Conservation (phyloP, 2,888 invertebrate species). For the Drosophila yooni region DNA sequence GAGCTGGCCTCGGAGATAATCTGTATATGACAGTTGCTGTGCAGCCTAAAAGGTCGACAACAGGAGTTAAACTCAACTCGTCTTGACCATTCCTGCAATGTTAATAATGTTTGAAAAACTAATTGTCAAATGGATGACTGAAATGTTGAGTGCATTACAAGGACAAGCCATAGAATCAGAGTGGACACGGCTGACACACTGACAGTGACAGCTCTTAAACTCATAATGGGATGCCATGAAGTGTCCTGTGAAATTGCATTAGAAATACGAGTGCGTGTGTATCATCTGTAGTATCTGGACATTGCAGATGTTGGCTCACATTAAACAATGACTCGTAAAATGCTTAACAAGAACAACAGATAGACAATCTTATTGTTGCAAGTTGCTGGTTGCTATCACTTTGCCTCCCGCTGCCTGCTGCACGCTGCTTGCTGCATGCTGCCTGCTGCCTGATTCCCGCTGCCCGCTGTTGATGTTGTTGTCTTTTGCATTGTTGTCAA, state of each 20-base stretch:
- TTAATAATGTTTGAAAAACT: slow-evolving; percentile 52
- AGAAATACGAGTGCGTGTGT: slow-evolving; percentile 53
- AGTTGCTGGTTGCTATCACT: slow-evolving; percentile 20
- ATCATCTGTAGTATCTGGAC: slow-evolving; percentile 2
- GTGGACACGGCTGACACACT: slow-evolving; percentile 47
- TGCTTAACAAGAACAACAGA: slow-evolving; percentile 43
- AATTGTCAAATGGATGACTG: slow-evolving; percentile 63
- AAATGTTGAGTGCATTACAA: slow-evolving; percentile 37
- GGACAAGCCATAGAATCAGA: neutral
- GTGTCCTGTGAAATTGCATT: slow-evolving; percentile 67
- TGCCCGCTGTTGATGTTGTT: slow-evolving; percentile 23
- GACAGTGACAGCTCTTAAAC: slow-evolving; percentile 48
- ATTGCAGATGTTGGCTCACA: slow-evolving; percentile 33
- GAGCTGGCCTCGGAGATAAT: slow-evolving; percentile 57
- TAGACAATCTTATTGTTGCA: slow-evolving; percentile 45
- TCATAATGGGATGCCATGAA: slow-evolving; percentile 33
- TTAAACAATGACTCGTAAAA: slow-evolving; percentile 73
- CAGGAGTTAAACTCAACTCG: slow-evolving; percentile 1
- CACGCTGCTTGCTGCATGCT: neutral
- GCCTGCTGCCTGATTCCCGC: neutral
- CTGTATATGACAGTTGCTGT: slow-evolving; percentile 59
- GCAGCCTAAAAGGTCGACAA: slow-evolving; percentile 20
- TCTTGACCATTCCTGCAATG: slow-evolving; percentile 34
- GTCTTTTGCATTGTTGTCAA: slow-evolving; percentile 49
- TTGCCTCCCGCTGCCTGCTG: slow-evolving; percentile 27